Conservation (phyloP, 2,888 invertebrate genomes). For the Magallana nippona region DNA sequence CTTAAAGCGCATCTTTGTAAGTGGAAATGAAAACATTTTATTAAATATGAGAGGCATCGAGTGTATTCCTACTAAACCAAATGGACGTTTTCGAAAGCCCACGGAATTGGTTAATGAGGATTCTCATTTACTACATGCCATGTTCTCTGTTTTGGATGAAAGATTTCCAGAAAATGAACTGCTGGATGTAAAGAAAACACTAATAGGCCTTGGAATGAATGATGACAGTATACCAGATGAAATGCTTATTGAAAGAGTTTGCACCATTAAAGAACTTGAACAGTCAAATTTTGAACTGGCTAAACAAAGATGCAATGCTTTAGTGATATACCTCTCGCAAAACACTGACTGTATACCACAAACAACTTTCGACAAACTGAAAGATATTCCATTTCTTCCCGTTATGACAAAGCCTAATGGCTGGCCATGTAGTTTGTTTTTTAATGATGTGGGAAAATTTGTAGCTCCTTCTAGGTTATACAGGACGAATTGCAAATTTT, state of each 20-base stretch:
- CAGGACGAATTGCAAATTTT: background rate
- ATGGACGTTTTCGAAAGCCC: conserved; percentile 29
- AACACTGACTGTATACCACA: background rate
- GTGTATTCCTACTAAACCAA: conserved; percentile 43
- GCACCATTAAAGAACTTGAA: background rate
- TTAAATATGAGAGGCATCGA: background rate
- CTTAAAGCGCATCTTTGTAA: background rate
- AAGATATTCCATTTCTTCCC: conserved; percentile 52
- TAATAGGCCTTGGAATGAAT: conserved; percentile 41
- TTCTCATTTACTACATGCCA: background rate
- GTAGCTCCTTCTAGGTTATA: background rate
- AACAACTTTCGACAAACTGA: background rate
- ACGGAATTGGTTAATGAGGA: conserved; percentile 27
- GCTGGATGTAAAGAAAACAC: background rate
- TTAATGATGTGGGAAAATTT: conserved; percentile 7
- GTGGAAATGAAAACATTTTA: background rate
- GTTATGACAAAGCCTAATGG: conserved; percentile 56
- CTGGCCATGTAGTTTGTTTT: conserved; percentile 61
- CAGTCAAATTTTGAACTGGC: background rate
- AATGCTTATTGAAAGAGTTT: conserved; percentile 33
- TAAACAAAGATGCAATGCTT: background rate
- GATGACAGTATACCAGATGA: background rate
- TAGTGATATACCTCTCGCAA: conserved; percentile 19
- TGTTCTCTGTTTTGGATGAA: conserved; percentile 40
- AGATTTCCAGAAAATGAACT: conserved; percentile 35